Conservation (phyloP, 1,140 invertebrate genomes). For the Drosophila virilis region DNA sequence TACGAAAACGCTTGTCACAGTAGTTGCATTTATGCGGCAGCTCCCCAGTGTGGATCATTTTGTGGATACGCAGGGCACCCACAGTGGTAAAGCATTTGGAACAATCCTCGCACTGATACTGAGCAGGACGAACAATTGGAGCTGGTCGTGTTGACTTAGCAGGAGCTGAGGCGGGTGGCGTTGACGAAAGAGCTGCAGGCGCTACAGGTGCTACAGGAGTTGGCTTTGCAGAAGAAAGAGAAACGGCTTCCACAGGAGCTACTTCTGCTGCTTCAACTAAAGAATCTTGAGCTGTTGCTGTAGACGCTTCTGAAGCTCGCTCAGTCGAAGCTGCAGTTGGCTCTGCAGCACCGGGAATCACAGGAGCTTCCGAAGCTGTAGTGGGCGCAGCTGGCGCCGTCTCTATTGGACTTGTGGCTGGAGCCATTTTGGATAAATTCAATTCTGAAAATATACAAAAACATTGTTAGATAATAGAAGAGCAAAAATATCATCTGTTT, state of each 20-base stretch:
- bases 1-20: constrained; percentile 79
- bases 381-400: neutral
- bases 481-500: too few relatives aligned
- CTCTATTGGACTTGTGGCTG: neutral
- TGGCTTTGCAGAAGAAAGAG: neutral
- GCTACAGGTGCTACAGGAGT: neutral
- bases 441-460: constrained; percentile 9
- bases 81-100: constrained; percentile 66
- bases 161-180: too few relatives aligned
- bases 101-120: constrained; percentile 53
- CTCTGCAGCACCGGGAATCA: neutral
- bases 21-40: constrained; percentile 73
- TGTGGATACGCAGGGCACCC: constrained; percentile 69
- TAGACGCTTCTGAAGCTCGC: neutral
- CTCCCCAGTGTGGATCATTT: constrained; percentile 75
- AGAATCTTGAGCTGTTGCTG: neutral
- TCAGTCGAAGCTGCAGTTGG: neutral
- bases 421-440: neutral
- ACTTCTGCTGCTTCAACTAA: neutral
- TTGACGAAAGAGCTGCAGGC: neutral
- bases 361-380: neutral
- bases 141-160: constrained; percentile 1
- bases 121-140: neutral
- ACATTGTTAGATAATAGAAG: too few relatives aligned
- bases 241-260: neutral